These are phyloP conservation scores for Lycophotia porphyrea DNA, from an alignment of 2,888 invertebrate species.

Conservation along the genomic window DNA sequence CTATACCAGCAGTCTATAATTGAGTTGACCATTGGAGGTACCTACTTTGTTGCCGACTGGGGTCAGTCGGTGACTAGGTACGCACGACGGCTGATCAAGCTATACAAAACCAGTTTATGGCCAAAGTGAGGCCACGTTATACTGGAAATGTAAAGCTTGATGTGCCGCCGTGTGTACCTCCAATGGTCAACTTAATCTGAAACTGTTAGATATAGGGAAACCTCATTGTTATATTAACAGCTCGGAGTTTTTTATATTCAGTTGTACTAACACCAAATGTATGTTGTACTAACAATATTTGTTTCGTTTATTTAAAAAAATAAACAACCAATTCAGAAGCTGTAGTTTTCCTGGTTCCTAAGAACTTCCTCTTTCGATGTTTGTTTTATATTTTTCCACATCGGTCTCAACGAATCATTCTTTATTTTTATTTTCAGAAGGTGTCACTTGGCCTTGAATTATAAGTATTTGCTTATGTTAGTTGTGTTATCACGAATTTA, in stretches of 20 bases:
- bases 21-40: too few relatives aligned
- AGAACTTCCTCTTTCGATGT: background rate
- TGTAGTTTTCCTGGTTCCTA: background rate
- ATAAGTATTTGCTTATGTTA: slow-evolving; percentile 14
- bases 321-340: background rate
- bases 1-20: too few relatives aligned
- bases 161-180: too few relatives aligned
- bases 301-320: background rate
- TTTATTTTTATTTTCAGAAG: slow-evolving; percentile 1
- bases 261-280: background rate
- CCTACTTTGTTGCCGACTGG: too few relatives aligned
- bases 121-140: too few relatives aligned
- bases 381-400: background rate
- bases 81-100: too few relatives aligned
- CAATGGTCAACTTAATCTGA: background rate
- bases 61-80: background rate
- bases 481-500: slow-evolving; percentile 22
- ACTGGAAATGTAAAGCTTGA: too few relatives aligned
- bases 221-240: background rate
- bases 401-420: background rate
- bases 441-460: slow-evolving; percentile 15
- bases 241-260: background rate
- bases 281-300: background rate
- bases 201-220: background rate
- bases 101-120: too few relatives aligned